Evolutionary conservation across 2,113 vertebrate species (phyloP).

Genomic region (Oreochromis niloticus): DNA sequence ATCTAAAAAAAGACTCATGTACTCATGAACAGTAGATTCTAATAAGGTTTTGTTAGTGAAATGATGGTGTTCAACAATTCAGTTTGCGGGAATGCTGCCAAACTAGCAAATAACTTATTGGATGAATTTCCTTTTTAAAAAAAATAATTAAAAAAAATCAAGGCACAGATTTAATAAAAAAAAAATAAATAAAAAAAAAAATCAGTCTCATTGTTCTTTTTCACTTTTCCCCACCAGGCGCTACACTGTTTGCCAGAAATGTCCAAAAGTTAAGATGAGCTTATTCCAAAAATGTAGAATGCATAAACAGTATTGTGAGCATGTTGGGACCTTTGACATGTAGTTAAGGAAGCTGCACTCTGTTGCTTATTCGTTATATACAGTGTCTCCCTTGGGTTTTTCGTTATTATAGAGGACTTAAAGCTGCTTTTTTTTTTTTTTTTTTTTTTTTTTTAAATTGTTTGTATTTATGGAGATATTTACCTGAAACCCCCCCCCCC

Average conservation of each 20-base stretch:
- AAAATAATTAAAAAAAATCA: background rate
- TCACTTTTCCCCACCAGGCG: accelerated
- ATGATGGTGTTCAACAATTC: background rate
- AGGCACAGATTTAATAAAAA: too few species aligned
- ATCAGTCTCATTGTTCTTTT: background rate
- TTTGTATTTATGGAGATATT: background rate
- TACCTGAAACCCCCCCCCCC: background rate
- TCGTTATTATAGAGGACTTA: background rate
- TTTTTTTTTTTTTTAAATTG: background rate
- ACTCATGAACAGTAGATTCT: background rate
- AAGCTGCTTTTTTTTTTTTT: too few species aligned
- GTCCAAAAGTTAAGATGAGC: background rate
- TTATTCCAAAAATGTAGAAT: background rate
- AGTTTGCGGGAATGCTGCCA: background rate
- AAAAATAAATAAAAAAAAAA: too few species aligned
- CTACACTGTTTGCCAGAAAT: background rate
- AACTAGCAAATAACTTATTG: background rate
- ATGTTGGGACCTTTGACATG: background rate
- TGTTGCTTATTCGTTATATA: background rate
- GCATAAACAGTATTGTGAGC: background rate
- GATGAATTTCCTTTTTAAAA: background rate
- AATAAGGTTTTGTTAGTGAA: background rate
- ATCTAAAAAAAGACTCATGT: background rate
- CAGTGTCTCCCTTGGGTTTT: background rate
- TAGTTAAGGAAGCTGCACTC: background rate